Conservation (phyloP, 1,140 invertebrate genomes). For the Hesperophylax magnus region DNA sequence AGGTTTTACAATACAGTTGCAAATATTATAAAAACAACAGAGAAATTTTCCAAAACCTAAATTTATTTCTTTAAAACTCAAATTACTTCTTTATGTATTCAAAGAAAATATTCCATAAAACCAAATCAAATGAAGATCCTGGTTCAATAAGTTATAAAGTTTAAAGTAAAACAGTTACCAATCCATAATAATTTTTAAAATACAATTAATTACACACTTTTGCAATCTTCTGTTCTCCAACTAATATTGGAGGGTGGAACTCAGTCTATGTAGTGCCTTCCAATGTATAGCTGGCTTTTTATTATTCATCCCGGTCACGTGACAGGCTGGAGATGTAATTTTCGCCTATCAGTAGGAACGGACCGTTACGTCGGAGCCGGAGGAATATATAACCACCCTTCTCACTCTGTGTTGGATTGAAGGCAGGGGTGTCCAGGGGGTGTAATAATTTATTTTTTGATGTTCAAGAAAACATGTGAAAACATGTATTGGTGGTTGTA, state of each 20-base stretch:
- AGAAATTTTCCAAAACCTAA: too few species aligned
- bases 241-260: not conserved
- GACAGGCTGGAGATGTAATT: conserved; percentile 55
- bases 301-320: conserved; percentile 58
- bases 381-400: conserved; percentile 25
- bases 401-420: conserved; percentile 18
- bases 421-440: conserved; percentile 3
- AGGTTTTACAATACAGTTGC: too few species aligned
- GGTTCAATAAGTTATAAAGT: too few species aligned
- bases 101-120: too few species aligned
- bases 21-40: too few species aligned
- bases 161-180: not conserved
- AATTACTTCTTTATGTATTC: too few species aligned
- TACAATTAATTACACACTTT: not conserved
- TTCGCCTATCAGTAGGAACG: conserved; percentile 51
- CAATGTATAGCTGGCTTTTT: conserved; percentile 28
- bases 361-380: conserved; percentile 17
- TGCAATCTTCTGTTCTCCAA: not conserved
- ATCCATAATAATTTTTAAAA: not conserved
- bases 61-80: too few species aligned
- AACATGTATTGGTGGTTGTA: too few species aligned
- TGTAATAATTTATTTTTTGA: too few species aligned
- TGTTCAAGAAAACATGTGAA: too few species aligned
- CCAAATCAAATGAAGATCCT: too few species aligned
- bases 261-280: not conserved